Evolutionary conservation across 2,797 vertebrate genomes (phyloP), one percentile per base, ranked within the genome.

Genomic region (Pangasius sanitwongsei): DNA sequence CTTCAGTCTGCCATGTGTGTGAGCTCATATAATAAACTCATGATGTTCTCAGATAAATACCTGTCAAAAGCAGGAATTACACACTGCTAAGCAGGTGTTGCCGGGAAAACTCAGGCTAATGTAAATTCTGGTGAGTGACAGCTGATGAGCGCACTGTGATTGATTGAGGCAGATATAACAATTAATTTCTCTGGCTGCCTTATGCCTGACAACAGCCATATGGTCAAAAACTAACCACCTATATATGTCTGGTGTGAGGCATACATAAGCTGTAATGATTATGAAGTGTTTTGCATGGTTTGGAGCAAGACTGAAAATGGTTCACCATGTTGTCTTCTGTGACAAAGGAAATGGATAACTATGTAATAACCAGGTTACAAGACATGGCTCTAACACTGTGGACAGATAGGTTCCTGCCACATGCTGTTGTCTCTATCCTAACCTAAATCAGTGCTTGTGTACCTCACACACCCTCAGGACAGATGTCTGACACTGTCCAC

Each of bases 21-120:
- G 74, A 80, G 91, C 88, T 72, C 86, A 87, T 87, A 89, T 90
- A 90, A 90, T 91, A 87, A 91, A 92, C 92, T 86, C 89, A 85
- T 90, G 89, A 92, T 92, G 89, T 90, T 89, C 72, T 83, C 20
- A 72, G 92, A 92, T 92, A 91, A 93, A 92, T 91, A 92, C 90
- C 90, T 91, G 91, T 92, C 91, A 92, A 89, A 92, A 88, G 86
- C 75, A 88, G 89, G 90, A 92, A 91, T 93, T 92, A 92, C 90
- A 91, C 37, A 18, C 86, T 81, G 41, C 86, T 90, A 90, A 92
- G 78, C 87, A 92, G 84, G 89, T 91, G 88, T 69, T 83, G 48
- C 31, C 72, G 81, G 87, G 50, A 86, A 89, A 92, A 83, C 63
- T 59, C 89, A 72, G 89, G 87, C 86, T 83, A 88, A 90, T 85